Conservation (phyloP, 2,113 vertebrate genomes). For the Pollimyrus isidori region DNA sequence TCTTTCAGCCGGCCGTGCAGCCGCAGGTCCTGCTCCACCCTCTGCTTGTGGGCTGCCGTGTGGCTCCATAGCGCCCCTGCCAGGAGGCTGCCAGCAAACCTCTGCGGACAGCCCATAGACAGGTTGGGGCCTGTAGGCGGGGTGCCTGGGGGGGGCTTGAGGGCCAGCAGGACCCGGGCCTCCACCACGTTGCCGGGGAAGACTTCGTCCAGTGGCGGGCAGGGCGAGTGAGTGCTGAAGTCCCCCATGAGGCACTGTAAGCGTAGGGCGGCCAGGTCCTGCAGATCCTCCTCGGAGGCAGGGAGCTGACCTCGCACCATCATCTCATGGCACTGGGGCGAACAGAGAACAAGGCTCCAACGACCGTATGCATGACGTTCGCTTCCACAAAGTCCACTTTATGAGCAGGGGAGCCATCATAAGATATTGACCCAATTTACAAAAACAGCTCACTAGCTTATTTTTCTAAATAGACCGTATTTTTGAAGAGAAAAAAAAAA, state of each 20-base stretch:
- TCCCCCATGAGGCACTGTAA: conserved; percentile 80
- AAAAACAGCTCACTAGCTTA: not conserved
- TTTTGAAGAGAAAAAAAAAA: not conserved
- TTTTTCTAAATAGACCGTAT: not conserved
- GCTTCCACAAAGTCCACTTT: not conserved
- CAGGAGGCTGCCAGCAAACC: conserved; percentile 66
- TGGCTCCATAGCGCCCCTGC: conserved; percentile 74
- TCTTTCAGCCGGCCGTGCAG: conserved; percentile 65
- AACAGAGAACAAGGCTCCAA: not conserved
- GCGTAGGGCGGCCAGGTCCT: conserved; percentile 75
- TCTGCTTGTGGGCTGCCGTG: conserved; percentile 63
- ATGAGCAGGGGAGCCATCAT: not conserved
- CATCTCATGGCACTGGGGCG: conserved; percentile 77
- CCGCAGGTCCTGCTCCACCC: conserved; percentile 66
- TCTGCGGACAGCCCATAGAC: conserved; percentile 49
- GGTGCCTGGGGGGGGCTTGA: conserved; percentile 33
- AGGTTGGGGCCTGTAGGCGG: conserved; percentile 39
- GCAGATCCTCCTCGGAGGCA: conserved; percentile 77
- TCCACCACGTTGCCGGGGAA: conserved; percentile 63
- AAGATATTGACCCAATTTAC: not conserved
- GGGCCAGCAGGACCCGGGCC: conserved; percentile 56
- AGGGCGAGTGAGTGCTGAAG: conserved; percentile 69
- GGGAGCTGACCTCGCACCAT: conserved; percentile 77
- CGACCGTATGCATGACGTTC: not conserved
- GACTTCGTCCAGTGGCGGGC: conserved; percentile 73